Percentiles rank a stretch among this genome's conserved stretches.
Evolutionary conservation across 2,888 invertebrate species (phyloP).

Genomic region (Sphecodes monilicornis): DNA sequence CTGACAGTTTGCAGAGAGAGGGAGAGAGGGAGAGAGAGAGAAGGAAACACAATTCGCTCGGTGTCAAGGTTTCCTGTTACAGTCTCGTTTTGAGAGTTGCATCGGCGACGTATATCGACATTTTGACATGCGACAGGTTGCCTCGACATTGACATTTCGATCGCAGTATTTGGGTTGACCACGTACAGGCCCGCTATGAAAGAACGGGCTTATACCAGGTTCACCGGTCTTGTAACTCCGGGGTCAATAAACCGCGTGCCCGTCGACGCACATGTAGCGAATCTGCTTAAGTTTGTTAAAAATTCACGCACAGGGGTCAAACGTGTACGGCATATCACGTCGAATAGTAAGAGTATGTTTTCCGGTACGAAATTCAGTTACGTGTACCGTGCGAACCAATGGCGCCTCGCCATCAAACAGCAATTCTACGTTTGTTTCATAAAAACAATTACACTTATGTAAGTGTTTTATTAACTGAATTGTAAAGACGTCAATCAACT

Average conservation of each 20-base stretch:
- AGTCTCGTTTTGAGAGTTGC: background rate
- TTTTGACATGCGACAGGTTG: background rate
- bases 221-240: conserved; percentile 45
- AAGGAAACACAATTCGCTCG: background rate
- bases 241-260: conserved; percentile 59
- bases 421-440: background rate
- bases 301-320: conserved; percentile 74
- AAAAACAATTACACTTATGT: background rate
- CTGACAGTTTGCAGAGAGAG: background rate
- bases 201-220: conserved; percentile 23
- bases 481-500: background rate
- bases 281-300: conserved; percentile 66
- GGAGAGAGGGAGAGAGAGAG: too few species aligned
- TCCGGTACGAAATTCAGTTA: conserved; percentile 36
- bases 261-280: conserved; percentile 19
- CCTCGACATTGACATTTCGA: conserved; percentile 63
- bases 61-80: conserved; percentile 23
- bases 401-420: background rate
- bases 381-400: conserved; percentile 18
- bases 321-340: conserved; percentile 72
- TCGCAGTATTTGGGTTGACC: conserved; percentile 53
- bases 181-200: background rate
- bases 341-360: conserved; percentile 37
- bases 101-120: background rate
- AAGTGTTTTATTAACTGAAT: background rate